Evolutionary conservation across 1,140 invertebrate species (phyloP), one percentile per base, ranked within the genome.

Genomic region (Paramacrobiotus metropolitanus): DNA sequence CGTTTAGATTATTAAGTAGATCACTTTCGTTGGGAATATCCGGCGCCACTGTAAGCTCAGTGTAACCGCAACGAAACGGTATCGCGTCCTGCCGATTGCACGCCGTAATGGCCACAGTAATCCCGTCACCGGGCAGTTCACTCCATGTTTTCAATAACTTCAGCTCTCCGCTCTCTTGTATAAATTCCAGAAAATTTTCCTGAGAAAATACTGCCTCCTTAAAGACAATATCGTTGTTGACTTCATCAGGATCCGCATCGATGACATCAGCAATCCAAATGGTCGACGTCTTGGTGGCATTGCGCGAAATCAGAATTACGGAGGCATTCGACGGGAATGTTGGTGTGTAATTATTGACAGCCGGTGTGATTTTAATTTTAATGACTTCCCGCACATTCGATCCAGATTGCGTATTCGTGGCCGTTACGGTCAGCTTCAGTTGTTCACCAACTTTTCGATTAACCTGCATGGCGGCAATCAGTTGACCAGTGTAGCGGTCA

Each of bases 21-120:
- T 15, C 15, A 15, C 48, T 24, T 9, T 63, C 61, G 40, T 67
- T 60, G 61, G 62, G 34, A 4, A 63, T 59, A 60, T 67, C 64
- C 21, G 70, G 61, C 24, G 65, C 31, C 1, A 61, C 64, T 18
- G 65, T 67, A 21, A 67, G 21, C 31, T 65, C 60, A 34, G 67
- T 67, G 2, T 65, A 65, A 9, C 40, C 44, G 48, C 48, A 55
- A 9, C 48, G 15, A 15, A 28, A 4, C 48, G 48, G 48, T 9
- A 20, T 15, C 4, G 15, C 48, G 15, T 55, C 24, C 24, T 15
- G 15, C 48, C 15, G 15, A 24, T 55, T 55, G 24, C 48, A 55
- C 48, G 48, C 48, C 24, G 15, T 55, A 15, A 55, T 24, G 4
- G 15, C 4, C 48, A 55, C 9, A 15, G 24, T 55, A 4, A 55